phyloP scores from a whole-genome alignment of 2,113 vertebrate species.

The Neopipo cinnamomea region DNA sequence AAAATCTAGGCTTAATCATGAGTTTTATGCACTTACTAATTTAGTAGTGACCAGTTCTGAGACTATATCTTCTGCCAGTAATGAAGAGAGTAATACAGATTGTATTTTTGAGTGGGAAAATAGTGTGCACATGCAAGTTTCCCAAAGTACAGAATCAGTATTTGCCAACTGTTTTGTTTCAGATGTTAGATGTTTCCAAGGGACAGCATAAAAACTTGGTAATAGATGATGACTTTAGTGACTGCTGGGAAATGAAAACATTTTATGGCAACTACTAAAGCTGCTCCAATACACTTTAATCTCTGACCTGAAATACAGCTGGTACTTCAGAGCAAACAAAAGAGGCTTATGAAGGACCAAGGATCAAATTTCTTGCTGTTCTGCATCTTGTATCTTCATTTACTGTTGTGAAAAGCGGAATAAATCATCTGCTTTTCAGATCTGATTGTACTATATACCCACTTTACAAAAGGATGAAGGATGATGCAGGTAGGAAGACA shows the following conservation, averaged over 20 bases:
- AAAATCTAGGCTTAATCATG: neutral
- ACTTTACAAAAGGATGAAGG: slow-evolving; percentile 18
- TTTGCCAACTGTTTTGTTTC: neutral
- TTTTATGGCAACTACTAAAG: neutral
- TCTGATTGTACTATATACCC: neutral
- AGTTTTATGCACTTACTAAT: neutral
- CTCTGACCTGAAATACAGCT: slow-evolving; percentile 18
- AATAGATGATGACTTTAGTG: neutral
- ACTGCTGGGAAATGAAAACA: neutral
- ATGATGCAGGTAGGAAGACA: slow-evolving; percentile 5
- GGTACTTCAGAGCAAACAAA: neutral
- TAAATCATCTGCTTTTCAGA: slow-evolving; percentile 39
- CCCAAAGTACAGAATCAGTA: neutral
- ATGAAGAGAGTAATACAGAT: neutral
- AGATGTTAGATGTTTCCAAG: neutral
- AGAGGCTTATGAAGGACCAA: neutral
- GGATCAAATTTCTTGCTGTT: slow-evolving; percentile 34
- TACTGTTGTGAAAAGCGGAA: neutral
- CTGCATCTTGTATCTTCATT: slow-evolving; percentile 5
- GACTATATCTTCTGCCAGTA: neutral
- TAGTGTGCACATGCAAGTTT: neutral
- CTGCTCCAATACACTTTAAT: neutral
- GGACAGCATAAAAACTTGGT: neutral
- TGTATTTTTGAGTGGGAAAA: neutral
- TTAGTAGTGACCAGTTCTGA: neutral